Base-by-base conservation (phyloP, 2,797 vertebrate species). In the Mergus octosetaceus region DNA sequence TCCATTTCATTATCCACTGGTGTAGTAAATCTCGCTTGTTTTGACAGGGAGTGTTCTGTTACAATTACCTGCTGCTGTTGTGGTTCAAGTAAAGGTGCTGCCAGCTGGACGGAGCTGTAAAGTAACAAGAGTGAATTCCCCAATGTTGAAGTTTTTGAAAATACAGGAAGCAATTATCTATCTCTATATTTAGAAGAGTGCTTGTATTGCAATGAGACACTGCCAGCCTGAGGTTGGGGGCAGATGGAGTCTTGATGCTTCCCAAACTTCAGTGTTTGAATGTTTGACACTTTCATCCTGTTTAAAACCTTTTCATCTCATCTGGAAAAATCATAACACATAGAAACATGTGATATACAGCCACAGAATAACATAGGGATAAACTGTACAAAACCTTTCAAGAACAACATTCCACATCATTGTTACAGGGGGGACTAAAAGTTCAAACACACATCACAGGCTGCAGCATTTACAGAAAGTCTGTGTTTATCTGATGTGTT, bases 21-120 rank as follows among this genome's bases (percentile, higher is more conserved):
- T 45, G 58, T 0, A 77, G 80, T 93, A 89, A 72, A 95, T 95
- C 91, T 90, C 74, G 70, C 84, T 58, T 82, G 88, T 89, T 94
- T 92, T 91, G 95, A 96, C 95, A 94, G 93, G 71, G 77, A 77
- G 74, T 94, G 90, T 6, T 93, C 84, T 85, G 70, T 78, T 89
- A 94, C 74, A 94, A 94, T 96, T 97, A 97, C 96, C 95, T 97
- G 94, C 96, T 97, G 94, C 95, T 85, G 1, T 57, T 95, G 89
- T 0, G 51, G 97, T 97, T 96, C 95, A 54, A 58, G 89, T 39
- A 75, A 86, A 82, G 87, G 85, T 92, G 73, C 91, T 97, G 89
- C 90, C 97, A 97, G 95, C 93, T 97, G 96, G 95, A 97, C 83
- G 93, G 74, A 94, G 75, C 84, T 87, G 69, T 94, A 94, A 87